These are phyloP conservation scores for Tenebrio molitor DNA, from an alignment of 1,140 invertebrate species.

Conservation along the genomic window DNA sequence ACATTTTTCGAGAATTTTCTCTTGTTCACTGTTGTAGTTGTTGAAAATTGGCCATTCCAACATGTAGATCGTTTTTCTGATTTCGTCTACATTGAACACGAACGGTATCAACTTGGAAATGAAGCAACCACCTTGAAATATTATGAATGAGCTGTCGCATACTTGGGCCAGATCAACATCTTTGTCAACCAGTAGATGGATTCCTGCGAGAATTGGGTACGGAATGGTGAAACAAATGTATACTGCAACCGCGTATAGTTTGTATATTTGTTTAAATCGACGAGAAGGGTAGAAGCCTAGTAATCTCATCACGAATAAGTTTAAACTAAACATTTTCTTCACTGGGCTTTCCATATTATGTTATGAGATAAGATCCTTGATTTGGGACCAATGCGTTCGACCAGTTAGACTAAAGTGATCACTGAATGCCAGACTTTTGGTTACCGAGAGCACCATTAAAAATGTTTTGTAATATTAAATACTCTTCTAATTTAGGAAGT, in stretches of 20 bases:
- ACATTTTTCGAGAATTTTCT: slow-evolving; percentile 10
- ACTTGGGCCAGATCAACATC: slow-evolving; percentile 5
- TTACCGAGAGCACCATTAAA: neutral
- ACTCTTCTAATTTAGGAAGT: too few relatives aligned
- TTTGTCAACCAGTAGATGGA: neutral
- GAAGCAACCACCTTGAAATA: slow-evolving; percentile 4
- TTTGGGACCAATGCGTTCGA: too few relatives aligned
- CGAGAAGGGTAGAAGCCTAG: slow-evolving; percentile 27
- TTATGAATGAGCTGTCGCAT: slow-evolving; percentile 32
- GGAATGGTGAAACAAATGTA: slow-evolving; percentile 13
- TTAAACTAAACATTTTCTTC: slow-evolving; percentile 4
- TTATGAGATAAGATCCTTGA: neutral
- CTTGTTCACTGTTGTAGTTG: slow-evolving; percentile 22
- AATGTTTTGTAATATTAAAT: neutral
- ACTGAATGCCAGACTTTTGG: too few relatives aligned
- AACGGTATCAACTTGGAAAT: slow-evolving; percentile 26
- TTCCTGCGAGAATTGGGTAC: slow-evolving; percentile 22
- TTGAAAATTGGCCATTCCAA: slow-evolving; percentile 36
- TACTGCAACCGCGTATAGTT: slow-evolving; percentile 11
- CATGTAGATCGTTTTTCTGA: slow-evolving; percentile 6
- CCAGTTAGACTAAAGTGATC: too few relatives aligned
- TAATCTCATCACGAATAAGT: slow-evolving; percentile 32
- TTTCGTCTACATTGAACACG: neutral
- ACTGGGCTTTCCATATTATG: neutral
- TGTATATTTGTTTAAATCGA: slow-evolving; percentile 1